These are phyloP conservation scores for Eulithis testata DNA, from an alignment of 2,888 invertebrate genomes.

Conservation along the genomic window DNA sequence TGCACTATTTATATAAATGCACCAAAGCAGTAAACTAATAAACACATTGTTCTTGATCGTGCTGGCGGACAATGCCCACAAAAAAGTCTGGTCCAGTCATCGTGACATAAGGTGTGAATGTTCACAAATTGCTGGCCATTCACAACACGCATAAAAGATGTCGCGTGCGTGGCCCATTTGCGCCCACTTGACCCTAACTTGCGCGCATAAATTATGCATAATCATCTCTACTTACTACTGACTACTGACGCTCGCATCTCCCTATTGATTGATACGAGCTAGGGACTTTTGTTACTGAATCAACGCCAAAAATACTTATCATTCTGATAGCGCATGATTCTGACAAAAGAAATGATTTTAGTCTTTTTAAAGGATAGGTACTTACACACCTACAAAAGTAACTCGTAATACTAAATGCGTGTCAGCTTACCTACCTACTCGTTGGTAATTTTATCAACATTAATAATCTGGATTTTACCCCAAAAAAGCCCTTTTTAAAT, in stretches of 20 bases:
- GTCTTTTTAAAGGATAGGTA: too few relatives aligned
- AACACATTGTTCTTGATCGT: conserved; percentile 24
- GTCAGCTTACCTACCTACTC: conserved; percentile 6
- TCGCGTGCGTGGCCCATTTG: conserved; percentile 48
- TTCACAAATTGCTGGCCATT: conserved; percentile 70
- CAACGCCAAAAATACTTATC: background rate
- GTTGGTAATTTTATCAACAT: conserved; percentile 14
- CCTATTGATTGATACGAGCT: conserved; percentile 24
- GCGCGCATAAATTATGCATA: conserved; percentile 80
- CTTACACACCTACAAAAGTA: too few relatives aligned
- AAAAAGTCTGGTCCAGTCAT: conserved; percentile 57
- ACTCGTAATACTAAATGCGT: conserved; percentile 1
- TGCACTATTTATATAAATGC: conserved; percentile 3
- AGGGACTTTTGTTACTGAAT: background rate
- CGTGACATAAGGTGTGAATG: conserved; percentile 75
- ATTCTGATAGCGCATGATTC: background rate
- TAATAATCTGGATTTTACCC: conserved; percentile 23
- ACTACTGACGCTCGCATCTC: conserved; percentile 4
- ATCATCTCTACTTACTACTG: conserved; percentile 62
- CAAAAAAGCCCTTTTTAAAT: conserved; percentile 24
- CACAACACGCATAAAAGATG: conserved; percentile 57
- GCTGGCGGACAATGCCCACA: conserved; percentile 26
- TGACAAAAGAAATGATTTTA: too few relatives aligned
- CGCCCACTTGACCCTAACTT: conserved; percentile 75
- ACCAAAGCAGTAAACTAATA: conserved; percentile 18